Evolutionary conservation across 2,888 invertebrate species (phyloP), one percentile per base, ranked within the genome.

Genomic region (Drosophila picticornis): DNA sequence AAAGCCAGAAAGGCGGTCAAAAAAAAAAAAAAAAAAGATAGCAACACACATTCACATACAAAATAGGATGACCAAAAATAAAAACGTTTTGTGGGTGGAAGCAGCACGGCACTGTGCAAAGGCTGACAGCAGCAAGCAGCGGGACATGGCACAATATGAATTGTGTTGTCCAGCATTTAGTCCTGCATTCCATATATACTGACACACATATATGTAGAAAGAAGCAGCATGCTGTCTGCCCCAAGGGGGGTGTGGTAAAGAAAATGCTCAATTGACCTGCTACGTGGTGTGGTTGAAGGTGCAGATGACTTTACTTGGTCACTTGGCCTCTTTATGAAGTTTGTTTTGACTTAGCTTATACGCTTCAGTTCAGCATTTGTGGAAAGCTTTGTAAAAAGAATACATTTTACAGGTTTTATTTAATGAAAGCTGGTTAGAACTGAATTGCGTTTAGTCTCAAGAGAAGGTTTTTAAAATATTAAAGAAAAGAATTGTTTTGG

Each of bases 111-210:
- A 76, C 66, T 82, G 63, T 63, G 64, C 46, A 59, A 53, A 66
- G 68, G 65, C 68, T 52, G 60, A 60, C 50, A 60, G 55, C 67
- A 66, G 68, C 72, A 51, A 80, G 67, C 90, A 87, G 87, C 89
- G 70, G 86, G 86, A 90, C 70, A 86, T 84, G 77, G 70, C 87
- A 77, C 80, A 87, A 84, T 75, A 90, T 90, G 88, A 89, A 90
- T 90, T 90, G 87, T 87, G 82, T 87, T 89, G 90, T 88, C 78
- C 81, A 80, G 90, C 89, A 82, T 87, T 87, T 90, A 90, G 90
- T 87, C 67, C 74, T 73, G 70, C 75, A 74, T 81, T 66, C 72
- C 63, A 76, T 22, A 68, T 2, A 60, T 46, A 60, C 67, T 75
- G 2, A 65, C 27, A 75, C 22, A 63, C 31, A 29, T 53, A 40